Percentiles rank a stretch among this genome's conserved stretches.
Conservation (phyloP, 2,888 invertebrate species). For the Cephus pygmeus region DNA sequence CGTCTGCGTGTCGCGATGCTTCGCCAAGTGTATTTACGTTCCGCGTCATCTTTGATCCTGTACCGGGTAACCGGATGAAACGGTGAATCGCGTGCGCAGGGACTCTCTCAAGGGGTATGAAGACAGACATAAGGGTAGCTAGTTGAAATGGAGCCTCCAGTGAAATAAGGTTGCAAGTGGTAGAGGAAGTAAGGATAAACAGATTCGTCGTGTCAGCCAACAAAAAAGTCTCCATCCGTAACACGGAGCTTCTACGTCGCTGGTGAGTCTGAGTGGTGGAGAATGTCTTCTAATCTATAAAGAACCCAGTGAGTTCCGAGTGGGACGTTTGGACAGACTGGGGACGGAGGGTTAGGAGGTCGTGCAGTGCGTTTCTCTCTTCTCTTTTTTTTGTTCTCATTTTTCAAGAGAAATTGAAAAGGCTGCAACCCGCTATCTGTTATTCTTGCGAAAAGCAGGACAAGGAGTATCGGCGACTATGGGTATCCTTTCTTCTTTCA, state of each 20-base stretch:
- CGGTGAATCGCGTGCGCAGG: too few species aligned
- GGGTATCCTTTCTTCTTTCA: neutral
- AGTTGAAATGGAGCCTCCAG: too few species aligned
- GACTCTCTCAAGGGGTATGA: too few species aligned
- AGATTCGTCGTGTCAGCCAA: constrained; percentile 17
- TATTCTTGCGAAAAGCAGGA: neutral
- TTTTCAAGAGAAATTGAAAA: constrained; percentile 3
- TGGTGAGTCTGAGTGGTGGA: neutral
- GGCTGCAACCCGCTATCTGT: neutral
- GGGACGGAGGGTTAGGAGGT: neutral
- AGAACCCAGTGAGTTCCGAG: too few species aligned
- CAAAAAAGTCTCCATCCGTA: constrained; percentile 15
- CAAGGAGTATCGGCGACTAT: constrained; percentile 9
- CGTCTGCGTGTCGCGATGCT: too few species aligned
- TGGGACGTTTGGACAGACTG: neutral
- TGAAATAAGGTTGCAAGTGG: neutral
- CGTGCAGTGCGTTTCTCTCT: neutral
- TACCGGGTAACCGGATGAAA: too few species aligned
- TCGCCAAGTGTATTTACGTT: too few species aligned
- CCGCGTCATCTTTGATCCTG: too few species aligned
- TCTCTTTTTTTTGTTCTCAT: neutral
- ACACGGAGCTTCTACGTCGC: neutral
- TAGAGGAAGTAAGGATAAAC: constrained; percentile 3
- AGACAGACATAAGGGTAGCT: too few species aligned
- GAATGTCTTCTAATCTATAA: neutral